Evolutionary conservation across 2,113 vertebrate species (phyloP).

Genomic region (Neoarius graeffei): DNA sequence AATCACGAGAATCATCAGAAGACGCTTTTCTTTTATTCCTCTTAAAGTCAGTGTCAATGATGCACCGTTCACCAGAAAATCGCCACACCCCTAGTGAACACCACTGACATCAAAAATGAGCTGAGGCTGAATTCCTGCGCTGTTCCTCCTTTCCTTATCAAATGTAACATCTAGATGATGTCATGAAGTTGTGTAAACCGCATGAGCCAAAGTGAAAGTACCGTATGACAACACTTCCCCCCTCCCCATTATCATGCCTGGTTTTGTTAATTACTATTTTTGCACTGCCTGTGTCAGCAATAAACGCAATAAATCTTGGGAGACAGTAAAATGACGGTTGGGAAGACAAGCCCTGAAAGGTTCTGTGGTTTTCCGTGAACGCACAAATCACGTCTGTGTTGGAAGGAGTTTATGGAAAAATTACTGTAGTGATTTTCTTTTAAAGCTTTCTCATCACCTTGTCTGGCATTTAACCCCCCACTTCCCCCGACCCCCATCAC

Average conservation of each 20-base stretch:
- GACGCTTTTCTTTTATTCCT: not conserved
- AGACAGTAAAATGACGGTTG: constrained; percentile 36
- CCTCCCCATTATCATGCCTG: not conserved
- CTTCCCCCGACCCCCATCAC: too few species aligned
- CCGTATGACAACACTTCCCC: not conserved
- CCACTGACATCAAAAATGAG: not conserved
- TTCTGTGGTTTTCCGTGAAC: not conserved
- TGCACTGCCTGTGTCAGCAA: not conserved
- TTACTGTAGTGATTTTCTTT: constrained; percentile 43
- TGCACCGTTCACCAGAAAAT: not conserved
- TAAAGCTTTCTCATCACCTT: constrained; percentile 43
- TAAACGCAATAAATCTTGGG: constrained; percentile 30
- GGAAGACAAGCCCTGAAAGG: constrained; percentile 40
- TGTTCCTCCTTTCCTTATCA: constrained; percentile 17
- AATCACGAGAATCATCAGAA: not conserved
- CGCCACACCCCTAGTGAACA: not conserved
- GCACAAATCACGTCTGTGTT: constrained; percentile 28
- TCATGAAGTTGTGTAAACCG: constrained; percentile 3
- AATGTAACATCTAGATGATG: not conserved
- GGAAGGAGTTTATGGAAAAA: constrained; percentile 37
- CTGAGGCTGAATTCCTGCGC: not conserved
- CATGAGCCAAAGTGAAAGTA: constrained; percentile 9
- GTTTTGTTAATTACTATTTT: constrained; percentile 7
- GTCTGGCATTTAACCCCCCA: constrained; percentile 35
- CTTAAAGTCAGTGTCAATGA: not conserved